phyloP scores from a whole-genome alignment of 2,888 invertebrate species.

The Therioaphis trifolii region DNA sequence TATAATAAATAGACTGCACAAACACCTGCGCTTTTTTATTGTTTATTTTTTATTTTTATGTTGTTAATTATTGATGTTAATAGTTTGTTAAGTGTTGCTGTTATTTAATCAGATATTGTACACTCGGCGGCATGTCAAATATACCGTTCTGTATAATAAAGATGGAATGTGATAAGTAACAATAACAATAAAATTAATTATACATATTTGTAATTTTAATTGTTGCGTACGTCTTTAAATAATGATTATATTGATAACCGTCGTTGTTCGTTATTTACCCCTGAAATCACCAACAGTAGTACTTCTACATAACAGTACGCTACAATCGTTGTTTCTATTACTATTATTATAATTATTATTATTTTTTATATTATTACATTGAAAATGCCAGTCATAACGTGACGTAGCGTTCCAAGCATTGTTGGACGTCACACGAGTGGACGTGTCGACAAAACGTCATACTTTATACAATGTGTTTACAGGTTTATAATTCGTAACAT shows the following conservation, averaged over 20 bases:
- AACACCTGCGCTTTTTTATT: conserved; percentile 52
- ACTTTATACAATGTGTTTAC: too few species aligned
- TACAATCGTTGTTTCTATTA: too few species aligned
- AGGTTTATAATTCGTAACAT: too few species aligned
- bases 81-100: conserved; percentile 59
- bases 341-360: too few species aligned
- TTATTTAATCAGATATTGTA: conserved; percentile 54
- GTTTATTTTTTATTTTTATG: conserved; percentile 19
- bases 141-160: conserved; percentile 43
- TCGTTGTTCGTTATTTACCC: conserved; percentile 28
- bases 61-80: conserved; percentile 58
- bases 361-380: too few species aligned
- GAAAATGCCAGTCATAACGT: too few species aligned
- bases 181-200: conserved; percentile 56
- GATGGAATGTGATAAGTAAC: conserved; percentile 61
- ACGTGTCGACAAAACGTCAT: too few species aligned
- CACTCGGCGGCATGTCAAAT: neutral
- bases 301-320: too few species aligned
- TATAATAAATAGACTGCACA: conserved; percentile 59
- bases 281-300: neutral
- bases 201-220: conserved; percentile 56
- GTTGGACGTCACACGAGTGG: too few species aligned
- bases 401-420: too few species aligned
- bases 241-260: conserved; percentile 44
- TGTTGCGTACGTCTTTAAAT: conserved; percentile 45